These are phyloP conservation scores for Tyto alba DNA, from an alignment of 2,113 vertebrate species.

Conservation along the genomic window DNA sequence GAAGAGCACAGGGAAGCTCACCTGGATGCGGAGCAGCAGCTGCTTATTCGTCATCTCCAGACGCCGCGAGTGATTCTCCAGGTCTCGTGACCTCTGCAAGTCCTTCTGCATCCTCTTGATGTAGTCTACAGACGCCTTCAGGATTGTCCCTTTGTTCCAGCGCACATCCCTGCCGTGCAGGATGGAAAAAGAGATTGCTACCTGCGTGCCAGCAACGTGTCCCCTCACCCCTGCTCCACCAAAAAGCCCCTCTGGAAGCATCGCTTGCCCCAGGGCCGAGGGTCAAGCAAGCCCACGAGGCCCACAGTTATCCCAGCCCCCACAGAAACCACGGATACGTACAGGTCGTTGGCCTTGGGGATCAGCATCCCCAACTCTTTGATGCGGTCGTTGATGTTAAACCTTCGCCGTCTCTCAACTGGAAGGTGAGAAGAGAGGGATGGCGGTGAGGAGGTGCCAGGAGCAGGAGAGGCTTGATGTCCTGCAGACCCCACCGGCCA, in stretches of 20 bases:
- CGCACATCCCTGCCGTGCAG: slow-evolving; percentile 83
- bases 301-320: neutral
- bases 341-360: slow-evolving; percentile 97
- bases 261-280: fast-evolving
- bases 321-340: slow-evolving; percentile 22
- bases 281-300: neutral
- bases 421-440: neutral
- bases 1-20: neutral
- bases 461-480: neutral
- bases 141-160: slow-evolving; percentile 99
- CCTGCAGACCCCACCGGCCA: neutral
- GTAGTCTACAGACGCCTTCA: slow-evolving; percentile 95
- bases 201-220: fast-evolving
- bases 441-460: neutral
- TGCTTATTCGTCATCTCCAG: slow-evolving; percentile 96
- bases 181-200: neutral
- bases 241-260: neutral
- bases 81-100: slow-evolving; percentile 87
- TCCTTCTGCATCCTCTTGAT: slow-evolving; percentile 99
- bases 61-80: slow-evolving; percentile 91
- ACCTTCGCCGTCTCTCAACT: slow-evolving; percentile 92
- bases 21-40: slow-evolving; percentile 94
- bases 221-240: neutral
- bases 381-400: slow-evolving; percentile 98
- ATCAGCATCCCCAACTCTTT: slow-evolving; percentile 97